Conservation (phyloP, 2,797 vertebrate species). For the Melanotaenia nigrans region DNA sequence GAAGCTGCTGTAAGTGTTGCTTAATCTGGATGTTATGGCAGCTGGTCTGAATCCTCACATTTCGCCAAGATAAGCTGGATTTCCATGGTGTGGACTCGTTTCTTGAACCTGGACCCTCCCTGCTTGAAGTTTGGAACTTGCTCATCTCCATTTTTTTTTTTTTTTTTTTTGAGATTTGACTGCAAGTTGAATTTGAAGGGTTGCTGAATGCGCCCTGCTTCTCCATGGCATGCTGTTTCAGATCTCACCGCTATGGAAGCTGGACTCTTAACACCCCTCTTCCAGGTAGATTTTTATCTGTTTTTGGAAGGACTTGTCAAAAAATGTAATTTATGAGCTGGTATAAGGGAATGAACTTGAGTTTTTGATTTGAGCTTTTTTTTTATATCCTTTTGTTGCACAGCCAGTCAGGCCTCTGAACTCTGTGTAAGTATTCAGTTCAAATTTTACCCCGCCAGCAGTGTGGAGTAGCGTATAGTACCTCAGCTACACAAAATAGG, state of each 20-base stretch:
- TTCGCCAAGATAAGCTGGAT: conserved; percentile 63
- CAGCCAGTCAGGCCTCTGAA: conserved; percentile 8
- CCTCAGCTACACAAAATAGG: conserved; percentile 46
- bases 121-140: conserved; percentile 42
- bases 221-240: conserved; percentile 84
- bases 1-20: conserved; percentile 54
- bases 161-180: conserved; percentile 19
- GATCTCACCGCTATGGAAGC: conserved; percentile 72
- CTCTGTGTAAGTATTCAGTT: conserved; percentile 25
- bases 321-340: neutral
- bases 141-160: neutral
- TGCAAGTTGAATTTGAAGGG: conserved; percentile 27
- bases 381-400: neutral
- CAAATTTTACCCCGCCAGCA: conserved; percentile 50
- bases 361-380: neutral
- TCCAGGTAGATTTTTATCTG: conserved; percentile 66
- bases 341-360: neutral
- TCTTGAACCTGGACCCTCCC: conserved; percentile 41
- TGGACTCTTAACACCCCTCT: conserved; percentile 76
- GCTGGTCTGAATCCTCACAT: conserved; percentile 62
- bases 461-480: conserved; percentile 22
- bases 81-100: conserved; percentile 54
- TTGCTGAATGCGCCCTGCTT: conserved; percentile 45
- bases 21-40: conserved; percentile 70
- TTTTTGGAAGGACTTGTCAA: conserved; percentile 3